Conservation (phyloP, 2,113 vertebrate genomes). For the Oenanthe melanoleuca region DNA sequence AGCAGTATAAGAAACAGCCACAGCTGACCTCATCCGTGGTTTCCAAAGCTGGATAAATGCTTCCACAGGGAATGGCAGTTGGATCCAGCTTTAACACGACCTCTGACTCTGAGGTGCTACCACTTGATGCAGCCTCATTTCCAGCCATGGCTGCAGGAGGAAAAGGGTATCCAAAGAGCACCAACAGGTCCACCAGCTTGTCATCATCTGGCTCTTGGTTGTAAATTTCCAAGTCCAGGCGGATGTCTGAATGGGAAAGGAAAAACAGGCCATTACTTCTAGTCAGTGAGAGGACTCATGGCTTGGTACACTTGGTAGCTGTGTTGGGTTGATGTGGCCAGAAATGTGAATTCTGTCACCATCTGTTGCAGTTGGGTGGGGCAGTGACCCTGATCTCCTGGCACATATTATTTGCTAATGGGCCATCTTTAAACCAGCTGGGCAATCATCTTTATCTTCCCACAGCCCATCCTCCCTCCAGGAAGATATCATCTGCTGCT, state of each 20-base stretch:
- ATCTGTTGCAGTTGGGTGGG: too few relatives aligned
- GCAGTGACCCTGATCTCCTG: too few relatives aligned
- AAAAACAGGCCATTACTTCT: background rate
- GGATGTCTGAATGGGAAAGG: conserved; percentile 81
- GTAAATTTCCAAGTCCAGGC: conserved; percentile 88
- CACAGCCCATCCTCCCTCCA: too few relatives aligned
- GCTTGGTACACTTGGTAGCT: background rate
- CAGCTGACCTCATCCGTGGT: conserved; percentile 67
- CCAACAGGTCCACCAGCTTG: conserved; percentile 82
- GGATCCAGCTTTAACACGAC: background rate
- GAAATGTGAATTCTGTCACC: too few relatives aligned
- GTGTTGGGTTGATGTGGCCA: too few relatives aligned
- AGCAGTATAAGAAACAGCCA: background rate
- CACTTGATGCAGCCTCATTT: conserved; percentile 55
- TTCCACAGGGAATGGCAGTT: conserved; percentile 20
- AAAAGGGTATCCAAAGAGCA: conserved; percentile 82
- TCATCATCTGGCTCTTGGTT: conserved; percentile 70
- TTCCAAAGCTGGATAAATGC: background rate
- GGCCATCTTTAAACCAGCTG: too few relatives aligned
- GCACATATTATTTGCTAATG: too few relatives aligned
- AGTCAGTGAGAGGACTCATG: background rate
- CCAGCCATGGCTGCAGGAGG: conserved; percentile 75
- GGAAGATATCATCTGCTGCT: too few relatives aligned
- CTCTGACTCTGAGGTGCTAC: background rate
- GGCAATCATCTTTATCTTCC: too few relatives aligned